These are phyloP conservation scores for Lytechinus variegatus DNA, from an alignment of 35 echinoderm and acorn worm genomes.

Conservation along the genomic window DNA sequence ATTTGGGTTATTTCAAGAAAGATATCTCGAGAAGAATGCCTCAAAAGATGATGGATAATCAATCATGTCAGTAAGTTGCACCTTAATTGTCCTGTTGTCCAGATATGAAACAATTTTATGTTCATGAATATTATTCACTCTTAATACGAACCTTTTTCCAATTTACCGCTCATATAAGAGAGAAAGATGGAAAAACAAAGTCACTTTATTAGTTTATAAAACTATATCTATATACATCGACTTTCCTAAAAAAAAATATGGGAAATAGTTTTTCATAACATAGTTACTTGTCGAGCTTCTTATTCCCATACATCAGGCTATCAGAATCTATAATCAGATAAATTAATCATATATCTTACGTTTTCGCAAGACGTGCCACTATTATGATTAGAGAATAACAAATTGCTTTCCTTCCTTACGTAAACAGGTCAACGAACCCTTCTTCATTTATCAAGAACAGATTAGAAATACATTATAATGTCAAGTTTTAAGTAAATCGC, in stretches of 20 bases:
- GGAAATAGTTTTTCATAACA: background rate
- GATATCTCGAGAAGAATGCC: background rate
- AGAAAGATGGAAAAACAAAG: background rate
- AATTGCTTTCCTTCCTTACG: background rate
- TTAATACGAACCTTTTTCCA: background rate
- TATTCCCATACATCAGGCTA: background rate
- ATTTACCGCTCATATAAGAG: background rate
- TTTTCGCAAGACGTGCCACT: background rate
- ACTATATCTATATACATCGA: no score
- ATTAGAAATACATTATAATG: no score
- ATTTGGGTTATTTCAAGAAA: background rate
- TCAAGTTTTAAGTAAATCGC: no score
- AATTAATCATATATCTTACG: background rate
- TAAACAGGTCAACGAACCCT: background rate
- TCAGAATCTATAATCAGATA: background rate
- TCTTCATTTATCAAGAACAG: background rate
- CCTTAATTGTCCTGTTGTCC: background rate
- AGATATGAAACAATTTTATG: background rate
- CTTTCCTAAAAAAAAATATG: background rate
- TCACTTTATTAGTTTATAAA: no score
- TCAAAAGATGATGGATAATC: background rate
- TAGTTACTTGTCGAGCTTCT: background rate
- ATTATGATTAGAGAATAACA: background rate
- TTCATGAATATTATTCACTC: background rate
- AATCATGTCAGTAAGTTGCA: background rate